phyloP scores from a whole-genome alignment of 2,888 invertebrate genomes.

The Epinotia ramella region DNA sequence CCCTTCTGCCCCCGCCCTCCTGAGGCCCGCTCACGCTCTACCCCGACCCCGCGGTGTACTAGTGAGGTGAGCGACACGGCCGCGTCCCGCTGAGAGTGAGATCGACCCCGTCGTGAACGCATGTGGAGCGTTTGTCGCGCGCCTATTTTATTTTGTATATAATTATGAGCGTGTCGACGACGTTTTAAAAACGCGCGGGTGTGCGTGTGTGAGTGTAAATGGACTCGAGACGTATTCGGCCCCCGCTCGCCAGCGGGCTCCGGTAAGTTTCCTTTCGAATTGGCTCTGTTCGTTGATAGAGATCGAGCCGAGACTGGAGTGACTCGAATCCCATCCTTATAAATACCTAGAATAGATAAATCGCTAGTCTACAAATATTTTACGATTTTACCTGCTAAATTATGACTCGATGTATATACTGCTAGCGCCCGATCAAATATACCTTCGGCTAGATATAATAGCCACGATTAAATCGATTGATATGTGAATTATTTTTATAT shows the following conservation, averaged over 20 bases:
- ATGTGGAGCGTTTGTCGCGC: too few relatives aligned
- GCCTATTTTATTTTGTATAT: neutral
- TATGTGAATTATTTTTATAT: constrained; percentile 6
- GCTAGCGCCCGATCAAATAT: constrained; percentile 16
- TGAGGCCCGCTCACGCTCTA: constrained; percentile 65
- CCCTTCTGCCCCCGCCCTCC: constrained; percentile 56
- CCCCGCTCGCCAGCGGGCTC: neutral
- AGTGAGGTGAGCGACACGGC: constrained; percentile 40
- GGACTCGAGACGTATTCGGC: neutral
- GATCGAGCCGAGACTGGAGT: neutral
- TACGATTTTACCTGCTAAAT: constrained; percentile 18
- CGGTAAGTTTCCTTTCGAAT: neutral
- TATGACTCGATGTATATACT: neutral
- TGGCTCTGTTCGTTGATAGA: neutral
- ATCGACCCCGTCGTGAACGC: too few relatives aligned
- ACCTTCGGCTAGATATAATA: constrained; percentile 3
- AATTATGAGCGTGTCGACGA: neutral
- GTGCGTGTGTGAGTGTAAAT: neutral
- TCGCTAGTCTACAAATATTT: constrained; percentile 31
- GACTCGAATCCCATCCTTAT: constrained; percentile 10
- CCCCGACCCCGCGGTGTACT: constrained; percentile 78
- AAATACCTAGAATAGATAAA: constrained; percentile 42
- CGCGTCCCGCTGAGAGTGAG: too few relatives aligned
- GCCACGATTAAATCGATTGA: neutral
- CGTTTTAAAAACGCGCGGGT: neutral